A percentile compares a stretch with the other conserved stretches of the same genome.
Evolutionary conservation across 2,888 invertebrate species (phyloP).

Genomic region (Leptarthrus brevirostris): DNA sequence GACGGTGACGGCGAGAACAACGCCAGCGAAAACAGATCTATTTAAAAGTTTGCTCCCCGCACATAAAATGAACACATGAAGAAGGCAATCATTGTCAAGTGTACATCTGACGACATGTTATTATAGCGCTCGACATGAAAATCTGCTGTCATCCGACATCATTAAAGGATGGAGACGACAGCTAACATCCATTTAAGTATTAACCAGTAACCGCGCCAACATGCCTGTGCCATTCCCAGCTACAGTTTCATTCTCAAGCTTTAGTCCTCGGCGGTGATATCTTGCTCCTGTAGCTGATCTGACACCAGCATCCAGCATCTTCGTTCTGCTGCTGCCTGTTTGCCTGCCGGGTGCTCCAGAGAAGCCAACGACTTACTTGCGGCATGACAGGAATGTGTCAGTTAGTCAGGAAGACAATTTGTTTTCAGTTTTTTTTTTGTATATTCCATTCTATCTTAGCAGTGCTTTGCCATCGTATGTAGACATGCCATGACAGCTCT

Average conservation of each 20-base stretch:
- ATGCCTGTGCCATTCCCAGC: conserved; percentile 17
- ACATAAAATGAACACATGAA: conserved; percentile 31
- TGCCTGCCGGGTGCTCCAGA: background rate
- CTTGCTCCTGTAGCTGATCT: conserved; percentile 9
- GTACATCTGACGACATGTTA: conserved; percentile 30
- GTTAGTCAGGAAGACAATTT: conserved; percentile 45
- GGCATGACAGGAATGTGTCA: conserved; percentile 45
- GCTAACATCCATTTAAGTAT: conserved; percentile 35
- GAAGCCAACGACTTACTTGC: conserved; percentile 32
- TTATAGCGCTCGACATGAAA: conserved; percentile 41
- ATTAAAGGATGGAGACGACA: conserved; percentile 37
- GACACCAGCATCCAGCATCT: conserved; percentile 5
- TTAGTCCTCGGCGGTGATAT: conserved; percentile 5
- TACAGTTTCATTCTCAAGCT: conserved; percentile 7
- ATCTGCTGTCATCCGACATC: conserved; percentile 39
- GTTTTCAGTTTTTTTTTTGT: conserved; percentile 36
- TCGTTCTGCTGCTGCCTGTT: background rate
- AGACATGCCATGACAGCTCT: background rate
- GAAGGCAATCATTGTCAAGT: conserved; percentile 40
- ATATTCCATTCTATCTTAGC: background rate
- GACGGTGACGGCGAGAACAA: too few relatives aligned
- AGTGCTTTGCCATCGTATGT: background rate
- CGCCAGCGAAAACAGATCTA: conserved; percentile 21
- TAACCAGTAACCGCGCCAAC: conserved; percentile 3
- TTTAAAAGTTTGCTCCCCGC: conserved; percentile 21